Evolutionary conservation across 2,797 vertebrate genomes (phyloP).

Genomic region (Pantherophis alleghaniensis): DNA sequence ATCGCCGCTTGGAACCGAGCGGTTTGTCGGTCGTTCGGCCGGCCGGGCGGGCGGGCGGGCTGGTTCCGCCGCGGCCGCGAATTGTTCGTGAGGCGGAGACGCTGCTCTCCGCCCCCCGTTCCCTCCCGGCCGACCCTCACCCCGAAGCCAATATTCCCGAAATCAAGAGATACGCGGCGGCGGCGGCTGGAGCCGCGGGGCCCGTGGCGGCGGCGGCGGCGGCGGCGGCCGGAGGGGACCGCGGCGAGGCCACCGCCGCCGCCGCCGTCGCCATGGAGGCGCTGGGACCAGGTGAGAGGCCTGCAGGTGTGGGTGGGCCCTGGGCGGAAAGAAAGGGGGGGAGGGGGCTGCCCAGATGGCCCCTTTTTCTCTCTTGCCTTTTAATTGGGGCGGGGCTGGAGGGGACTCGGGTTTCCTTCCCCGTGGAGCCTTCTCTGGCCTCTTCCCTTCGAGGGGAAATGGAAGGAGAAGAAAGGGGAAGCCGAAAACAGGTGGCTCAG

Average conservation of each 20-base stretch:
- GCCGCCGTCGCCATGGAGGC: constrained; percentile 89
- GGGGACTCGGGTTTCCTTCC: not conserved
- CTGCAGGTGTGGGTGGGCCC: constrained; percentile 53
- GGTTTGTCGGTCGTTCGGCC: no score
- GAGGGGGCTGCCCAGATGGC: not conserved
- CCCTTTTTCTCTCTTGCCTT: not conserved
- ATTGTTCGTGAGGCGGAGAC: not conserved
- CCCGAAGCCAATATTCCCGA: constrained; percentile 74
- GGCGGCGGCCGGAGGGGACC: constrained; percentile 67
- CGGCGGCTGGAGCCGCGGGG: constrained; percentile 78
- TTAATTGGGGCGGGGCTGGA: not conserved
- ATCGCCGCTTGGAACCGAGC: not conserved
- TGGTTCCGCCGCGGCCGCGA: constrained; percentile 55
- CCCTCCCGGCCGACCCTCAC: constrained; percentile 39
- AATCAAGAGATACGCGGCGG: constrained; percentile 75
- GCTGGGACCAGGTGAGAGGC: constrained; percentile 92
- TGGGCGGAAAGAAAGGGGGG: not conserved
- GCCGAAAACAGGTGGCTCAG: not conserved
- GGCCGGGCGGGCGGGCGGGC: constrained; percentile 56
- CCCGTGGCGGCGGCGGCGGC: constrained; percentile 64
- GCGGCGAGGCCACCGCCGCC: constrained; percentile 57
- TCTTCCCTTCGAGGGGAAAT: not conserved
- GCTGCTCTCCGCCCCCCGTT: constrained; percentile 25
- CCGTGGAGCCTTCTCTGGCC: not conserved
- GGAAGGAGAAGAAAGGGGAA: not conserved